phyloP scores from a whole-genome alignment of 2,113 vertebrate genomes.

The Ammodytes dubius region DNA sequence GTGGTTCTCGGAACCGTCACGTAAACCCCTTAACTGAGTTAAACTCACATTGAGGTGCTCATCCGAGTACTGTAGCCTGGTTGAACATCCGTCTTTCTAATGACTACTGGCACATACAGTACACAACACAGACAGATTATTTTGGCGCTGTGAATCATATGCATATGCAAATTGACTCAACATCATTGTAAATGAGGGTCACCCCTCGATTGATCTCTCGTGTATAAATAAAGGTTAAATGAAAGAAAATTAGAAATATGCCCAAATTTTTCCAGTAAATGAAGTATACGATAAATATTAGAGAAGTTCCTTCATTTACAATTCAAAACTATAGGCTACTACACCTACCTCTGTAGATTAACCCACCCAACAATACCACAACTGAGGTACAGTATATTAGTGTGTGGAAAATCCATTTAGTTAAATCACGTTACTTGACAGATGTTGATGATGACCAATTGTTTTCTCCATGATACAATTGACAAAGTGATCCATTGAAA shows the following conservation, averaged over 20 bases:
- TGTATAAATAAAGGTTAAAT: no score
- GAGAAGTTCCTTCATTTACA: background rate
- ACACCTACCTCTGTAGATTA: background rate
- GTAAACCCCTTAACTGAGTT: slow-evolving; percentile 30
- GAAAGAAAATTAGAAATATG: background rate
- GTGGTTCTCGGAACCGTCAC: slow-evolving; percentile 21
- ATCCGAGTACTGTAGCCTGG: slow-evolving; percentile 12
- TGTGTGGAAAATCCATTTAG: background rate
- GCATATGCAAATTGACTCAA: no score
- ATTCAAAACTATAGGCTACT: background rate
- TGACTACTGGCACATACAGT: background rate
- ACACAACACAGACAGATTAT: background rate
- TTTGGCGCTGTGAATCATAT: background rate
- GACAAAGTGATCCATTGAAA: background rate
- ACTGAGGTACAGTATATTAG: background rate
- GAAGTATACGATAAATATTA: background rate
- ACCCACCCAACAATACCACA: background rate
- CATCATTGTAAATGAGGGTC: no score
- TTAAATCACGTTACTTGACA: background rate
- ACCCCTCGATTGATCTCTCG: no score
- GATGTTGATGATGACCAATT: background rate
- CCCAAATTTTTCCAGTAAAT: background rate
- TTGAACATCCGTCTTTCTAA: slow-evolving; percentile 11
- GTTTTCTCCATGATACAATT: background rate
- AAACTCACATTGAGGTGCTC: slow-evolving; percentile 32